Evolutionary conservation across 2,888 invertebrate genomes (phyloP).

Genomic region (Erynnis tages): DNA sequence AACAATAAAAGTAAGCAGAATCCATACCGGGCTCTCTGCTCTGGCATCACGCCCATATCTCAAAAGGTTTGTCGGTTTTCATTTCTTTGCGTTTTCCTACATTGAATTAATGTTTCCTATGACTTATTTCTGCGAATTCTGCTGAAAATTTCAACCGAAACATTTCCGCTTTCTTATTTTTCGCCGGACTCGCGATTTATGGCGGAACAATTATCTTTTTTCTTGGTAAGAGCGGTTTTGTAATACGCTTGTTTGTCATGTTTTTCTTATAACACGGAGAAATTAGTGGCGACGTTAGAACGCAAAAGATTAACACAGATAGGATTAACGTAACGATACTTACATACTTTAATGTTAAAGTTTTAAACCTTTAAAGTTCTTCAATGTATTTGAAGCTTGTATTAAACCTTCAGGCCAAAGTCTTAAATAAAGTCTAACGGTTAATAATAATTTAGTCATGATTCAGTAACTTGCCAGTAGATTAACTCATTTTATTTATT

Average conservation of each 20-base stretch:
- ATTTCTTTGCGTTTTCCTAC: conserved; percentile 25
- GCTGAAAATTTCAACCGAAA: conserved; percentile 25
- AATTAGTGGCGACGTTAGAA: too few relatives aligned
- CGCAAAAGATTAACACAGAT: too few relatives aligned
- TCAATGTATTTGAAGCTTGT: too few relatives aligned
- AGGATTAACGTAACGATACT: too few relatives aligned
- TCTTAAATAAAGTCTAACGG: too few relatives aligned
- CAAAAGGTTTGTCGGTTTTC: conserved; percentile 28
- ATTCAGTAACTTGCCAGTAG: too few relatives aligned
- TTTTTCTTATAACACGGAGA: too few relatives aligned
- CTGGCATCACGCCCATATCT: conserved; percentile 26
- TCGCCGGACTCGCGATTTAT: conserved; percentile 19
- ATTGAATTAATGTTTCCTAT: conserved; percentile 28
- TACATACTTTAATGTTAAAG: too few relatives aligned
- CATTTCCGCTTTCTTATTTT: conserved; percentile 24
- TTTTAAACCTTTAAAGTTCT: too few relatives aligned
- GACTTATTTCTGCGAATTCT: conserved; percentile 27
- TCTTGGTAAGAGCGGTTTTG: conserved; percentile 12
- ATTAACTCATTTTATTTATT: too few relatives aligned
- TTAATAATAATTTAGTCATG: too few relatives aligned
- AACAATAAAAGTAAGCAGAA: conserved; percentile 23
- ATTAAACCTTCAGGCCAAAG: too few relatives aligned
- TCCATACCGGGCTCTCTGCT: conserved; percentile 3
- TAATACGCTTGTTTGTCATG: not conserved
- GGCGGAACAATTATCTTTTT: conserved; percentile 22